phyloP scores from a whole-genome alignment of 2,797 vertebrate genomes.

The Anas georgica region DNA sequence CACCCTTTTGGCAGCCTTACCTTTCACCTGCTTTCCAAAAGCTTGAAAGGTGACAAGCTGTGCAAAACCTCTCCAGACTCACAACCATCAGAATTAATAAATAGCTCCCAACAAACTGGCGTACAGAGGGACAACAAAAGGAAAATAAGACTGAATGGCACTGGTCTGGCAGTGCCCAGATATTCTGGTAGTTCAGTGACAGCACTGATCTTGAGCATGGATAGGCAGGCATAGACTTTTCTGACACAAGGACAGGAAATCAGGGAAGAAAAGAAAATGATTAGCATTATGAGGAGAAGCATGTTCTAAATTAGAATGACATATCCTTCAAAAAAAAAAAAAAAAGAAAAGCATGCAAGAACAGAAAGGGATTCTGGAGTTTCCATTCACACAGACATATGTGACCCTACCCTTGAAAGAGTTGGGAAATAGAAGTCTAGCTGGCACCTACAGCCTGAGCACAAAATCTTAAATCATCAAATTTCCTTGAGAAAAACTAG shows the following conservation, averaged over 20 bases:
- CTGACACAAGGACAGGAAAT: not conserved
- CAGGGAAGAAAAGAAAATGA: not conserved
- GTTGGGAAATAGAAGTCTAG: not conserved
- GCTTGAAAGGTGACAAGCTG: not conserved
- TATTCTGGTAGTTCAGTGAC: not conserved
- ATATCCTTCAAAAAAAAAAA: not conserved
- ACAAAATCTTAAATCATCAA: not conserved
- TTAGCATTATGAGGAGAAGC: not conserved
- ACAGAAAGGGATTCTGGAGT: not conserved
- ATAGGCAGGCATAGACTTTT: not conserved
- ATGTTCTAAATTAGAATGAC: not conserved
- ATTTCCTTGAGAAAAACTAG: not conserved
- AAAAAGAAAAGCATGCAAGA: not conserved
- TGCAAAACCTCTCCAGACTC: not conserved
- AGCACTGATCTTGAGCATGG: not conserved
- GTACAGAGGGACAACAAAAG: not conserved
- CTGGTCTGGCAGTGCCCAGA: not conserved
- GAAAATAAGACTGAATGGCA: not conserved
- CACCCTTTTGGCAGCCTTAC: not conserved
- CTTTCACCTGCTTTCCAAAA: constrained; percentile 18
- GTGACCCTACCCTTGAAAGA: not conserved
- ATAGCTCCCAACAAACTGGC: not conserved
- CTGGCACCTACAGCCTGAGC: not conserved
- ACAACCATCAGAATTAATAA: not conserved
- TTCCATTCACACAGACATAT: not conserved